Percentiles rank a stretch among this genome's conserved stretches.
Evolutionary conservation across 2,797 vertebrate genomes (phyloP).

Genomic region (Dendrocincla fuliginosa): DNA sequence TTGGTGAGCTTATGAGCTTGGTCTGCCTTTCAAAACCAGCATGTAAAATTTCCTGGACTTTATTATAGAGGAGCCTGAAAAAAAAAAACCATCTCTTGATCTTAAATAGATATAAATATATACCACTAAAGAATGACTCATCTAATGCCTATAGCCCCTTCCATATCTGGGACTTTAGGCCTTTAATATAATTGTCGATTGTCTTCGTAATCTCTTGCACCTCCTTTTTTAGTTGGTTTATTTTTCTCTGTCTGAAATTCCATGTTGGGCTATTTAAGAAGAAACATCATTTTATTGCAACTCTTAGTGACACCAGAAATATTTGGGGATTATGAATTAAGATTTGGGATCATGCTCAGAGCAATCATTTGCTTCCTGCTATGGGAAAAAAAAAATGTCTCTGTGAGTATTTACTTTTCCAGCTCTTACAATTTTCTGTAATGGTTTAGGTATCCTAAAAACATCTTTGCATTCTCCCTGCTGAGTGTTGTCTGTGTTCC

Average conservation of each 20-base stretch:
- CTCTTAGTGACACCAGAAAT: background rate
- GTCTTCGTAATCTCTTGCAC: background rate
- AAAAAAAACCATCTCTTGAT: background rate
- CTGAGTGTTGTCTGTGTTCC: background rate
- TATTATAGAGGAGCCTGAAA: background rate
- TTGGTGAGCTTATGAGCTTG: background rate
- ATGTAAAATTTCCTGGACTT: background rate
- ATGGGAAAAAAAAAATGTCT: no score
- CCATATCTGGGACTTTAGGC: background rate
- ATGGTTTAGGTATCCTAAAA: background rate
- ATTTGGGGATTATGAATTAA: background rate
- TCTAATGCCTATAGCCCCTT: background rate
- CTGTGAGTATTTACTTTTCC: background rate
- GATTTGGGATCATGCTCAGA: background rate
- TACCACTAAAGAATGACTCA: background rate
- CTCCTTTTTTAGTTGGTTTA: fast-evolving
- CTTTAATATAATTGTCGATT: background rate
- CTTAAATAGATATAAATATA: background rate
- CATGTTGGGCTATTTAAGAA: background rate
- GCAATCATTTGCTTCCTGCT: background rate
- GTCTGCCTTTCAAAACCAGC: background rate
- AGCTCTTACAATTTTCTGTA: background rate
- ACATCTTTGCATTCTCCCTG: background rate
- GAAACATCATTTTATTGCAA: background rate
- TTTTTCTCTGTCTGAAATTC: background rate